Conservation (phyloP, 2,797 vertebrate species). For the Xyrichtys novacula region DNA sequence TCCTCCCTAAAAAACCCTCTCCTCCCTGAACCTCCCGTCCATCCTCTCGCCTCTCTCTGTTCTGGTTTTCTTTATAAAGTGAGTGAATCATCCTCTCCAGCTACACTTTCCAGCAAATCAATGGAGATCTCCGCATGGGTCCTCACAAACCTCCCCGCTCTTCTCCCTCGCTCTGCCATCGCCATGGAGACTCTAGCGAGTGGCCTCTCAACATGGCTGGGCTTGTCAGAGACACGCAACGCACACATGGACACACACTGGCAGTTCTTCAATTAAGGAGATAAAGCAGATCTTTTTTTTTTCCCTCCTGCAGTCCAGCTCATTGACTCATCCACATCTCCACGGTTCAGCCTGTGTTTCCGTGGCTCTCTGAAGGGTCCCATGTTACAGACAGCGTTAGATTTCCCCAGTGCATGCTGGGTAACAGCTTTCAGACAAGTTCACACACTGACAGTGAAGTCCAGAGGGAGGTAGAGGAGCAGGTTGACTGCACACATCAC, state of each 20-base stretch:
- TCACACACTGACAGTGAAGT: conserved; percentile 23
- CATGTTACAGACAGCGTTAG: neutral
- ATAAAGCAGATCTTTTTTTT: neutral
- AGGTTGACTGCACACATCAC: neutral
- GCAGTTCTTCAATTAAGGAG: conserved; percentile 28
- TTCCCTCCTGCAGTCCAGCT: neutral
- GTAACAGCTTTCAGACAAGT: conserved; percentile 23
- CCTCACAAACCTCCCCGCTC: conserved; percentile 47
- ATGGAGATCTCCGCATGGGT: conserved; percentile 66
- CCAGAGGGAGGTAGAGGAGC: conserved; percentile 1
- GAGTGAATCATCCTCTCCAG: conserved; percentile 66
- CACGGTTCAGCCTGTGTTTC: conserved; percentile 6
- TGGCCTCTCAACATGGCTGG: conserved; percentile 15
- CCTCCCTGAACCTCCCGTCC: conserved; percentile 3
- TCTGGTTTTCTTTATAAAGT: conserved; percentile 59
- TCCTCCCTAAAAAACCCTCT: conserved; percentile 2
- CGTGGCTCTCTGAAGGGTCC: neutral
- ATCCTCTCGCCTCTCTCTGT: conserved; percentile 40
- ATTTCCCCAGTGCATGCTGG: conserved; percentile 16
- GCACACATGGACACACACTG: neutral
- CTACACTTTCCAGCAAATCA: conserved; percentile 60
- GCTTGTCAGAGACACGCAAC: conserved; percentile 35
- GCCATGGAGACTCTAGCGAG: conserved; percentile 69
- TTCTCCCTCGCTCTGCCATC: conserved; percentile 55
- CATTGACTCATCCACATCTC: conserved; percentile 5